Evolutionary conservation across 1,140 invertebrate species (phyloP).

Genomic region (Heliconius himera): DNA sequence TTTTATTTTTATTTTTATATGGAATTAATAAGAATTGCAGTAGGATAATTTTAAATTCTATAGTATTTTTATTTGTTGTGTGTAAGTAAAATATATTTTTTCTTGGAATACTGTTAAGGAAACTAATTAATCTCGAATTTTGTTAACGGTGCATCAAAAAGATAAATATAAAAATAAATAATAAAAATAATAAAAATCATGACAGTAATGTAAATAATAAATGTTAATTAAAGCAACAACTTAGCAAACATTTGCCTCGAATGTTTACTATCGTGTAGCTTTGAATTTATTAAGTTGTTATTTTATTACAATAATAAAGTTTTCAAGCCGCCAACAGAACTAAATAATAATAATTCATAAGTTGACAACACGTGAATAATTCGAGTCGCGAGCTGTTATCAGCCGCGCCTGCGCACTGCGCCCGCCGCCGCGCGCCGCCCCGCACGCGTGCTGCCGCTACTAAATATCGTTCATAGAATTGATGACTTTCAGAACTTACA

Average conservation of each 20-base stretch:
- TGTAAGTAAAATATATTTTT: neutral
- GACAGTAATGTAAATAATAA: constrained; percentile 23
- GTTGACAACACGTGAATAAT: constrained; percentile 73
- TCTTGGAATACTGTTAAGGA: neutral
- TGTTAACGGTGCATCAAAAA: neutral
- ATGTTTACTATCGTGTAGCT: constrained; percentile 34
- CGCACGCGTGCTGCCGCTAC: constrained; percentile 63
- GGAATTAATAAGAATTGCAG: no score
- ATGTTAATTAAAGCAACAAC: constrained; percentile 6
- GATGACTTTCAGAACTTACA: constrained; percentile 41
- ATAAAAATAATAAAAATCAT: neutral
- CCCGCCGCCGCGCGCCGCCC: constrained; percentile 46
- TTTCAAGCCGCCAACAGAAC: constrained; percentile 23
- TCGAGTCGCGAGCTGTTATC: constrained; percentile 67
- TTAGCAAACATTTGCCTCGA: constrained; percentile 13
- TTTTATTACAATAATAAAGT: constrained; percentile 24
- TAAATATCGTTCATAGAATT: constrained; percentile 37
- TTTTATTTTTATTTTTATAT: no score
- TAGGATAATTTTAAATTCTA: no score
- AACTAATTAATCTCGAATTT: neutral
- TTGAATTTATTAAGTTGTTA: constrained; percentile 5
- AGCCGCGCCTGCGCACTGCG: constrained; percentile 64
- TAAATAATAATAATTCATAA: constrained; percentile 67
- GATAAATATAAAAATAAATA: neutral
- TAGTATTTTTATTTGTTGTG: neutral